Base-by-base conservation (phyloP, 2,888 invertebrate genomes). In the Macaria notata region DNA sequence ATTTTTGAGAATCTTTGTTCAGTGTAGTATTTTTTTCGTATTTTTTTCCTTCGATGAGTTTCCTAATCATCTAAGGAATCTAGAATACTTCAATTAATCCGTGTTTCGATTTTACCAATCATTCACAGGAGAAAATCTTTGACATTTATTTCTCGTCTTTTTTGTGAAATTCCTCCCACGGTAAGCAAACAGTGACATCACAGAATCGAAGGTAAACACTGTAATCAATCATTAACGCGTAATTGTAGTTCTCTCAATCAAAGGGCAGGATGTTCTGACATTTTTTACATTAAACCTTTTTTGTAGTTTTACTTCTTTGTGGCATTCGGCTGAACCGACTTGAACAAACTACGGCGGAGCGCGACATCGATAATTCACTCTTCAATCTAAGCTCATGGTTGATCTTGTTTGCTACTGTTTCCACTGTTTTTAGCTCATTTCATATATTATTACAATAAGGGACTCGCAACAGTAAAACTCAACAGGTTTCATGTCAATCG, bases 351-450 rank as follows among this genome's bases (percentile, higher is more conserved):
- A 72, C 66, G 76, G 73, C 75, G 69, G 77, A 83, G 84, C 87
- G 86, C 81, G 79, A 82, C 88, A 87, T 88, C 83, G 82, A 84
- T 88, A 88, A 88, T 90, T 86, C 84, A 82, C 82, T 87, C 81
- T 79, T 84, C 83, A 81, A 83, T 84, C 80, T 81, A 76, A 73
- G 70, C 71, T 78, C 70, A 75, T 64, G 47, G 58, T 58, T 49
- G 52, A 53, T 61, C 70, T 75, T 64, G 47, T 58, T 58, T 49
- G 51, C 54, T 61, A 7, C 42, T 73, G 85, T 88, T 82, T 85
- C 83, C 88, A 86, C 73, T 0, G 31, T 78, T 3, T 3, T 6
- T 4, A 3, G 7, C 0, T 36, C 33, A 7, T 36, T 19, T 19
- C 19, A 19, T 19, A 2, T 19, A 19, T 19, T 19, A 19, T 19